Base-by-base conservation (phyloP, 2,797 vertebrate genomes). In the Coregonus ussuriensis region DNA sequence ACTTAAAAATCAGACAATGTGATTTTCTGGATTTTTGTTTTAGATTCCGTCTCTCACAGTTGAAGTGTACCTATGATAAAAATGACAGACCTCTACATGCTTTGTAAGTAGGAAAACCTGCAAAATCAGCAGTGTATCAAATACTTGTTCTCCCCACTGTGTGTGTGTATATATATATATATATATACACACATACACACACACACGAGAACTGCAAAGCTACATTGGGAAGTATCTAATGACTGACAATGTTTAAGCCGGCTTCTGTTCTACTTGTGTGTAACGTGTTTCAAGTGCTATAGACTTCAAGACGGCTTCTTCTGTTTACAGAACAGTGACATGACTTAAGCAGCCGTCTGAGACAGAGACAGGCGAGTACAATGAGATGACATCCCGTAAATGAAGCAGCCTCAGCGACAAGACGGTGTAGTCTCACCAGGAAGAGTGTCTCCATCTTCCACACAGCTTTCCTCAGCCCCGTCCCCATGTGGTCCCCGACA, bases 401-500 rank as follows among this genome's bases (percentile, higher is more conserved):
- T 25, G 21, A 63, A 63, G 59, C 21, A 25, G 59, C 59, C 59
- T 1, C 9, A 0, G 59, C 0, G 25, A 63, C 9, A 84, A 81
- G 79, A 81, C 71, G 79, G 84, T 87, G 77, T 81, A 77, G 81
- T 86, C 95, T 95, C 92, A 98, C 97, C 95, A 97, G 86, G 84
- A 97, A 97, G 81, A 97, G 87, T 54, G 93, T 93, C 93, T 98
- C 97, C 56, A 98, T 94, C 84, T 96, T 96, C 66, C 92, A 94
- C 33, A 98, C 96, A 25, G 95, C 95, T 35, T 83, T 94, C 53
- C 96, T 90, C 75, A 98, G 93, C 84, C 95, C 91, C 0, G 95
- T 97, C 80, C 97, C 97, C 88, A 98, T 90, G 84, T 96, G 96
- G 88, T 98, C 97, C 0, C 97, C 95, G 2, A 97, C 96, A 63